A percentile compares a stretch with the other conserved stretches of the same genome.
Conservation (phyloP, 2,113 vertebrate genomes). For the Progne subis region DNA sequence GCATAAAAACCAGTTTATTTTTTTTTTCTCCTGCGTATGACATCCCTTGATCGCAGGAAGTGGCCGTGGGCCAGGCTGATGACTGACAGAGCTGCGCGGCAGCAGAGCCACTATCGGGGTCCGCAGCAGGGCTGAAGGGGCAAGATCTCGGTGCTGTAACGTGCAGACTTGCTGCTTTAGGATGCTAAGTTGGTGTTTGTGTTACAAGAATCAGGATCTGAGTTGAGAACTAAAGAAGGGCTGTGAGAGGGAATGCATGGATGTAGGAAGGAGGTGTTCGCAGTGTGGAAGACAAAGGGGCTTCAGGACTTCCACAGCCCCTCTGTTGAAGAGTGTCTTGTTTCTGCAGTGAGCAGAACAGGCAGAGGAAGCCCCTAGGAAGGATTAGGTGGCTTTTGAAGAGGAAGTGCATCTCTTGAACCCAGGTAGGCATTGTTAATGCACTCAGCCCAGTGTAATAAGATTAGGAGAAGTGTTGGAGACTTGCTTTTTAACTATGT, state of each 20-base stretch:
- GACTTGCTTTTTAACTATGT: neutral
- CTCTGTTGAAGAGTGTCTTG: neutral
- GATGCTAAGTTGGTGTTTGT: fast-evolving
- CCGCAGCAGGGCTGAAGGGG: neutral
- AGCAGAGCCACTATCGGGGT: neutral
- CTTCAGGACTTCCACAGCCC: neutral
- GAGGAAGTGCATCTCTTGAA: neutral
- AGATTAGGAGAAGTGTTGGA: neutral
- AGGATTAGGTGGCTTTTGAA: neutral
- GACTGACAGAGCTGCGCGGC: neutral
- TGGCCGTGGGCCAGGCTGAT: neutral
- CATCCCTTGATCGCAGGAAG: neutral
- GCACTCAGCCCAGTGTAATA: neutral
- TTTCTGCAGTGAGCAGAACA: neutral
- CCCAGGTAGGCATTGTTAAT: neutral
- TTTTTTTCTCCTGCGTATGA: neutral
- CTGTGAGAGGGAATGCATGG: fast-evolving
- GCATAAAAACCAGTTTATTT: fast-evolving
- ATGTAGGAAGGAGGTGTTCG: neutral
- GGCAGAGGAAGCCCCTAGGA: neutral
- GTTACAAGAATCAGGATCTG: neutral
- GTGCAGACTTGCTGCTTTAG: neutral
- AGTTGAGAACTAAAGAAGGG: neutral
- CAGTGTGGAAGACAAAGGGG: neutral
- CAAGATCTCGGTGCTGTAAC: neutral